Evolutionary conservation across 2,797 vertebrate species (phyloP).

Genomic region (Eulemur rubriventer): DNA sequence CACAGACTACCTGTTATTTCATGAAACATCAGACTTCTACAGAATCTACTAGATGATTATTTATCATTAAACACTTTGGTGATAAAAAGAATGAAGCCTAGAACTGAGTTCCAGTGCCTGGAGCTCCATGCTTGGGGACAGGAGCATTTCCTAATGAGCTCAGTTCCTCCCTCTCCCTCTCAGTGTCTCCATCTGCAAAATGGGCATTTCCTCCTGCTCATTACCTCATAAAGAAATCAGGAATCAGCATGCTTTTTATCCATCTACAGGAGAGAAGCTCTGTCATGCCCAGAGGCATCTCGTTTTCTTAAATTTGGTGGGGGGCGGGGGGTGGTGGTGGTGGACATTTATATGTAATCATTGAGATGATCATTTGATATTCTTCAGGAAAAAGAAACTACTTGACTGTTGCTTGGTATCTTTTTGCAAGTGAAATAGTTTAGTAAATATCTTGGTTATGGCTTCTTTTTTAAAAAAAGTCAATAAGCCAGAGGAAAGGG

Average conservation of each 20-base stretch:
- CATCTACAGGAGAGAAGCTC: background rate
- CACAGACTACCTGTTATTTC: background rate
- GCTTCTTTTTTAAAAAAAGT: background rate
- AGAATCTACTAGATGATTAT: background rate
- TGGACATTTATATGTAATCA: background rate
- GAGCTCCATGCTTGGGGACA: background rate
- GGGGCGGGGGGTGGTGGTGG: too few relatives aligned
- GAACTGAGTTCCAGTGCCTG: background rate
- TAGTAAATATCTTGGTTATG: slow-evolving; percentile 10
- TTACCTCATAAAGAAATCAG: background rate
- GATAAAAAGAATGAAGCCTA: background rate
- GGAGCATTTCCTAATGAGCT: background rate
- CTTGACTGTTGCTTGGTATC: background rate
- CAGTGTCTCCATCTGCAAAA: background rate
- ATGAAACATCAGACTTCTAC: background rate
- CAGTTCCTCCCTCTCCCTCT: background rate
- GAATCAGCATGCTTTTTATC: background rate
- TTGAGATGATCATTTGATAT: background rate
- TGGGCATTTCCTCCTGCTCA: background rate
- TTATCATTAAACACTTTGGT: background rate
- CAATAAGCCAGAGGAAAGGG: slow-evolving; percentile 52
- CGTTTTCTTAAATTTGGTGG: background rate
- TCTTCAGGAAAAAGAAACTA: background rate
- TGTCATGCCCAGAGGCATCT: background rate
- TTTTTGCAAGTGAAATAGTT: background rate